Base-by-base conservation (phyloP, 2,888 invertebrate species). In the Aplocera efformata region DNA sequence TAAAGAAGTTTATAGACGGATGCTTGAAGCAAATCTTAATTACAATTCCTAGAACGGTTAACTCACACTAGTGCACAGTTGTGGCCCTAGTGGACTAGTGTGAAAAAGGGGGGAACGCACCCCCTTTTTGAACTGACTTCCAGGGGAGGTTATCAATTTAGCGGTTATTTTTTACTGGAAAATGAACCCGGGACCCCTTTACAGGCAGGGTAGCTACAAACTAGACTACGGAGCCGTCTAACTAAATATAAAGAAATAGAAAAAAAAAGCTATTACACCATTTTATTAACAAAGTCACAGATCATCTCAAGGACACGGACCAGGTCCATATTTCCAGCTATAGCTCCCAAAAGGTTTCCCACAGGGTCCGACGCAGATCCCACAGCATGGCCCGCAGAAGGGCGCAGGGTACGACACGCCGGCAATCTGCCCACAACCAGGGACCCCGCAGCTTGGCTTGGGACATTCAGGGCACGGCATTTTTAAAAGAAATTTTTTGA, bases 281-380 rank as follows among this genome's bases (percentile, higher is more conserved):
- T 1, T 22, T 22, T 22, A 22, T 22, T 22, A 1, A 6, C 1
- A 3, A 17, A 11, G 2, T 17, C 20, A 20, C 13, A 26, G 25
- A 7, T 13, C 8, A 17, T 17, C 4, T 56, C 33, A 70, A 38
- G 57, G 56, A 31, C 67, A 68, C 25, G 61, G 62, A 3, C 51
- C n/a, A 1, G 69, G 57, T 7, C 66, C 55, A 42, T 54, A 76
- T 8, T 79, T 60, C 72, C 73, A 80, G 58, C 82, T 81, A 57
- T 82, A 82, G 8, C 67, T 64, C 1, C 82, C 82, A 45, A 81
- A 82, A 23, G 80, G 79, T 23, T 54, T 61, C 7, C 80, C 79
- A 17, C 71, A 72, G 13, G 70, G 69, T 3, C 70, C 58, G 24
- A 47, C 38, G 51, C 67, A 68, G 23, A 68, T 44, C 0, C 67